Evolutionary conservation across 1,140 invertebrate genomes (phyloP), one percentile per base, ranked within the genome.

Genomic region (Telenomus remus): DNA sequence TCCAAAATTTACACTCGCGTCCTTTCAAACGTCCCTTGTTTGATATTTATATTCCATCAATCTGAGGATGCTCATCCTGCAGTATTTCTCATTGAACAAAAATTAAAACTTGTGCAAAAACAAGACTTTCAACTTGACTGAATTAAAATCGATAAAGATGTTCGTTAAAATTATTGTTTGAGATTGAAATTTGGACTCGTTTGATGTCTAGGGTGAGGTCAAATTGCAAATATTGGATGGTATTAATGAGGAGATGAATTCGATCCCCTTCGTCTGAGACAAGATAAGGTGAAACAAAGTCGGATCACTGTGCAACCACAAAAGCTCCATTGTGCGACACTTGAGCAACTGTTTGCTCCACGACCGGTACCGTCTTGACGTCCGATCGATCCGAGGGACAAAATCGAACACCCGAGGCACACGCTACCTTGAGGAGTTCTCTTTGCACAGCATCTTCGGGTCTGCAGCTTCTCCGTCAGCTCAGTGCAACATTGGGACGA

Each of bases 361-460:
- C n/a, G 2, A 27, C 19, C 19, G 19, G 19, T 6, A 27, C 16
- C n/a, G 4, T 65, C 37, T 13, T 56, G 16, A 19, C 5, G 19
- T 56, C 54, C 11, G 33, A 57, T 39, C 33, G 27, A 9, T 19
- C 61, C 43, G 42, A 27, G 19, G 1, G 19, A 6, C n/a, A 27
- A 27, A 27, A 27, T 6, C 19, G 19, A n/a, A n/a, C n/a, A n/a
- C n/a, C 13, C 37, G 37, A 39, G 27, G 19, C 39, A n/a, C 42
- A 14, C 14, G 10, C 85, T n/a, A 88, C 86, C 86, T 88, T 70
- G 87, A 80, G 19, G 86, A 88, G 16, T 84, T 86, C 70, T 86
- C 86, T 79, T 88, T 88, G 79, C 85, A 85, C 44, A 88, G 83
- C 86, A 88, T 88, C 60, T 77, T 74, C 78, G 66, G 78, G 47